A percentile compares a stretch with the other conserved stretches of the same genome.
phyloP scores from a whole-genome alignment of 2,797 vertebrate genomes.

The Chelonia mydas region DNA sequence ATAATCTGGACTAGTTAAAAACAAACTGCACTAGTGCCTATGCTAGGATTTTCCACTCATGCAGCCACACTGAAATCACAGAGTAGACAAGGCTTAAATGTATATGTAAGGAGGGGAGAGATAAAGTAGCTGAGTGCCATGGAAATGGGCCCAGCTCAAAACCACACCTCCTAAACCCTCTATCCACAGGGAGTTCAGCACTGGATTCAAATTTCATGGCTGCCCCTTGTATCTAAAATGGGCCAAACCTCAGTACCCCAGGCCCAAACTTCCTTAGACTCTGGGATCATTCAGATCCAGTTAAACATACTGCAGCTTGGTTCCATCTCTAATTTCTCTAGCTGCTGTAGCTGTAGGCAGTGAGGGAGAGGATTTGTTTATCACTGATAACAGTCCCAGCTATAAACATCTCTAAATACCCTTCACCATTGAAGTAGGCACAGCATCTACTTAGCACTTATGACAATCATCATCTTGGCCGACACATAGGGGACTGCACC shows the following conservation, averaged over 20 bases:
- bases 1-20: neutral
- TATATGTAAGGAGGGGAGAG: neutral
- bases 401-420: neutral
- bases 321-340: neutral
- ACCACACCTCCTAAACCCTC: neutral
- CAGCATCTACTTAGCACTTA: neutral
- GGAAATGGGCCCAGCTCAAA: neutral
- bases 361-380: neutral
- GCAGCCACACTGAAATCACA: neutral
- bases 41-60: neutral
- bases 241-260: neutral
- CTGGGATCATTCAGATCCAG: neutral
- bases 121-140: neutral
- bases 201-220: neutral
- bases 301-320: neutral
- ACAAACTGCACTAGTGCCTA: accelerated
- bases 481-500: neutral
- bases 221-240: neutral
- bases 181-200: neutral
- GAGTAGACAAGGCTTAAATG: neutral
- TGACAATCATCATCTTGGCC: neutral
- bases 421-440: neutral
- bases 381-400: neutral
- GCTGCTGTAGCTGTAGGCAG: neutral
- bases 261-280: neutral